Conservation (phyloP, 2,113 vertebrate genomes). For the Columbina picui region DNA sequence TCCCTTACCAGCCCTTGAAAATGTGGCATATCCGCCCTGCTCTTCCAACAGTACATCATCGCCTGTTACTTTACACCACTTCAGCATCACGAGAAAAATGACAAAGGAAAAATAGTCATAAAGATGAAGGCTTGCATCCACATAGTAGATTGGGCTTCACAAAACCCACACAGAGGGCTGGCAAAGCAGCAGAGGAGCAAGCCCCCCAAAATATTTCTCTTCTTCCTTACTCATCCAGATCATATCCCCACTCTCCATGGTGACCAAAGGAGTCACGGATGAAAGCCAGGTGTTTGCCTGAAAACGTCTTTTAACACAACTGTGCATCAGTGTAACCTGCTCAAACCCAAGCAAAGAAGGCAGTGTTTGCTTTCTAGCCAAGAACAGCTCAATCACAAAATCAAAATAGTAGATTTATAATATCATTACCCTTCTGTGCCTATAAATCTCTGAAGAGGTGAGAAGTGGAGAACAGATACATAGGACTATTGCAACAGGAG, state of each 20-base stretch:
- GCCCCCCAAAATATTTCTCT: not conserved
- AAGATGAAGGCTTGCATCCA: not conserved
- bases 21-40: not conserved
- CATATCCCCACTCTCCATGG: not conserved
- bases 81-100: not conserved
- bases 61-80: not conserved
- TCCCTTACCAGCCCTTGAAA: not conserved
- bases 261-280: not conserved
- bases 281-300: not conserved
- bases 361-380: not conserved
- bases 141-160: not conserved
- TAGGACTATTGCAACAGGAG: not conserved
- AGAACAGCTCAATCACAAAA: not conserved
- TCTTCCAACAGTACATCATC: not conserved
- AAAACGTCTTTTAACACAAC: not conserved
- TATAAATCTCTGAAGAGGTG: not conserved
- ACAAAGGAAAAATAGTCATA: not conserved
- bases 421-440: not conserved
- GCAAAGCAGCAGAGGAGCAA: not conserved
- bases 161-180: not conserved
- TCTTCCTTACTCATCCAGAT: not conserved
- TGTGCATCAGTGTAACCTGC: not conserved
- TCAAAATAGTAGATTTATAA: not conserved
- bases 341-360: not conserved
- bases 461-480: not conserved